Evolutionary conservation across 1,140 invertebrate genomes (phyloP), one percentile per base, ranked within the genome.

Genomic region (Meloidogyne floridensis): DNA sequence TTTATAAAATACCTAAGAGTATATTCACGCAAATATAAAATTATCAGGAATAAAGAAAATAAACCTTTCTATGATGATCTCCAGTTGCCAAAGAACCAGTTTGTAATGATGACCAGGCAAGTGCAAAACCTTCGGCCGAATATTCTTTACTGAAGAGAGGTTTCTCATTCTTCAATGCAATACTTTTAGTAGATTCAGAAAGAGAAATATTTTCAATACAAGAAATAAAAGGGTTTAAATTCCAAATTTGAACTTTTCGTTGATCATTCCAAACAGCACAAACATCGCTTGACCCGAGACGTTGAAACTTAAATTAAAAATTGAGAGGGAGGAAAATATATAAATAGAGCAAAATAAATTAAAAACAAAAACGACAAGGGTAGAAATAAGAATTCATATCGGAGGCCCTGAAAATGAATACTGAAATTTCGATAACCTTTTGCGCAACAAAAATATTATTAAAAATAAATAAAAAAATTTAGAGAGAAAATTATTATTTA

Each of bases 141-240:
- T 98, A 96, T 91, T 92, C 93, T 87, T 98, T 98, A 13, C 94
- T 93, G 89, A 93, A 97, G 0, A 96, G 83, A 11, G 96, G 95
- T 85, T 93, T 93, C 81, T 90, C 88, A 13, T 89, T 90, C 74
- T 91, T 90, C 65, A 91, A 86, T 32, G 89, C 80, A 3, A 59
- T 54, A 53, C 43, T 76, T 69, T 73, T 75, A 5, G 51, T 75
- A 18, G 82, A 32, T 18, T 56, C 71, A 11, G 72, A 54, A 11
- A n/a, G 54, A 2, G 53, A 78, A 20, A 84, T 59, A 20, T 56
- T 65, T 42, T 76, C 74, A 43, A 85, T 47, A 32, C n/a, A 20
- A 69, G 47, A 47, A n/a, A 86, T 56, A 51, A 80, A 75, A 72
- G 32, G 18, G 18, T 59, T 79, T 20, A 86, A 51, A 78, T 87